Evolutionary conservation across 2,797 vertebrate genomes (phyloP), one percentile per base, ranked within the genome.

Genomic region (Eleutherodactylus coqui): DNA sequence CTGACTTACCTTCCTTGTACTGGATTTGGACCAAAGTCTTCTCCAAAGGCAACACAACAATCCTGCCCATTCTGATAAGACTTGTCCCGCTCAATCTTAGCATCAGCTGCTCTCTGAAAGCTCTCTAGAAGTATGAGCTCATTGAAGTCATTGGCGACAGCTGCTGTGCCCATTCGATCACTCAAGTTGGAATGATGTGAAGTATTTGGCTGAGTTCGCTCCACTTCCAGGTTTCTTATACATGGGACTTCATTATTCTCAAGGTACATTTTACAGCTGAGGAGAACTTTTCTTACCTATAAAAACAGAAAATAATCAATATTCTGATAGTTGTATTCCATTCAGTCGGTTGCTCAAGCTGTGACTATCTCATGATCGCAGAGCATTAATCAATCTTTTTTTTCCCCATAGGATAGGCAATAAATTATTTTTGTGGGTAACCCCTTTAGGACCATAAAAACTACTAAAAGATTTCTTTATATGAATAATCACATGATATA

Each of bases 71-170:
- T 91, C 90, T 93, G 93, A 83, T 93, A 94, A 36, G 93, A 88
- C 88, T 95, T 96, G 10, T 72, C 80, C 75, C 47, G 10, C 10
- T 87, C 81, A 47, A 24, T 67, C 89, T 93, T 94, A 7, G 91
- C 89, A n/a, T 95, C 94, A 24, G 90, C 91, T 55, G 91, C 88
- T 60, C 93, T 94, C 0, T 94, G 92, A 90, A 96, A 94, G 41
- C 92, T 93, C 88, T 95, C 92, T 85, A 96, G 91, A 45, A 96
- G 91, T 34, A 93, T 92, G 73, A 96, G 92, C 90, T 95, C 95
- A 41, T 91, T 94, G 41, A 95, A 95, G 90, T 95, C 94, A 17
- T 88, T 92, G 0, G 91, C 90, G 0, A 92, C 89, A 0, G 86
- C 90, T 85, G 94, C 93, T 0, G 93, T 89, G 36, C 91, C 90